Conservation (phyloP, 2,888 invertebrate species). For the Ganaspis brasiliensis region DNA sequence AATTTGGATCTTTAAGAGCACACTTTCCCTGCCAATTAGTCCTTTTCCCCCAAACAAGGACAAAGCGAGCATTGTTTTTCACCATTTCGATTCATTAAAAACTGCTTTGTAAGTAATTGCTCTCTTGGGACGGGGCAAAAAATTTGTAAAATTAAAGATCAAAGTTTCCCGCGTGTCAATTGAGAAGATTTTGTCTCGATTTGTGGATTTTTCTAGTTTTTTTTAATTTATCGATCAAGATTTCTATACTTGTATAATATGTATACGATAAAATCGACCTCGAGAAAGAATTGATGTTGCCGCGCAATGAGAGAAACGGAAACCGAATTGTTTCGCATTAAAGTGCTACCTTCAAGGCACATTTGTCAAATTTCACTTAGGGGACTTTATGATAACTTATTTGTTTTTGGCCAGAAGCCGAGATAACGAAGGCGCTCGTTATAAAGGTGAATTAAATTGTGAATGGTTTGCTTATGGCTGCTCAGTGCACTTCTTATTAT, state of each 20-base stretch:
- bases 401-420: conserved; percentile 13
- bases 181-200: too few species aligned
- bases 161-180: too few species aligned
- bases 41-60: conserved; percentile 9
- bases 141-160: too few species aligned
- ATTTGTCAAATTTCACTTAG: conserved; percentile 43
- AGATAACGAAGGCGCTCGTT: conserved; percentile 41
- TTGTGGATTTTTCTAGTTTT: too few species aligned
- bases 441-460: conserved; percentile 30
- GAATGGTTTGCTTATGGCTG: conserved; percentile 12
- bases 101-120: too few species aligned
- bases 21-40: background rate
- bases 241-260: too few species aligned
- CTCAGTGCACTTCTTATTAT: conserved; percentile 26
- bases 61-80: background rate
- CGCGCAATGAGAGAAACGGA: background rate
- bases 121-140: too few species aligned
- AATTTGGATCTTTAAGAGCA: background rate
- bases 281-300: too few species aligned
- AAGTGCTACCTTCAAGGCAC: background rate
- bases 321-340: background rate
- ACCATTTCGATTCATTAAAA: too few species aligned
- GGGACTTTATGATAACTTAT: conserved; percentile 33
- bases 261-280: too few species aligned
- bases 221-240: too few species aligned